These are phyloP conservation scores for Ploceus nigricollis DNA, from an alignment of 2,113 vertebrate species.

Conservation along the genomic window DNA sequence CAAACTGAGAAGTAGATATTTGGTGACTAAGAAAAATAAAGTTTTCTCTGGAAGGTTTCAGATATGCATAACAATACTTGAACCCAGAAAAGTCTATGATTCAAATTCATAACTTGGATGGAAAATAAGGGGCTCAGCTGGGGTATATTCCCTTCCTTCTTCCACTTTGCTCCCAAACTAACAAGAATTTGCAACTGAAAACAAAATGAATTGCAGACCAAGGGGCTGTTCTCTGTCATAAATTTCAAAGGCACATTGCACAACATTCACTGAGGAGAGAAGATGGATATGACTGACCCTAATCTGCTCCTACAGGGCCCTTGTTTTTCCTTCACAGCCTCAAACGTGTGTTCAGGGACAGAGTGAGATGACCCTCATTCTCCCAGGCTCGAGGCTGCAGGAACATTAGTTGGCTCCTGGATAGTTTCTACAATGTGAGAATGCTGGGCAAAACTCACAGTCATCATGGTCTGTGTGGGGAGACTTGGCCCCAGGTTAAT, in stretches of 20 bases:
- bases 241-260: not conserved
- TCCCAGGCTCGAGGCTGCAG: not conserved
- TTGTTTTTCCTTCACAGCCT: not conserved
- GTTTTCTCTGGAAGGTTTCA: not conserved
- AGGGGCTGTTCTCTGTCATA: not conserved
- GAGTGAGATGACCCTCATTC: not conserved
- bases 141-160: not conserved
- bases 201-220: not conserved
- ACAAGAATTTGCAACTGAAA: not conserved
- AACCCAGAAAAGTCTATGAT: not conserved
- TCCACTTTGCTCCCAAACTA: not conserved
- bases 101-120: not conserved
- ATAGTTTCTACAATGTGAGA: not conserved
- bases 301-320: not conserved
- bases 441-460: not conserved
- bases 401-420: not conserved
- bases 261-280: not conserved
- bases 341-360: not conserved
- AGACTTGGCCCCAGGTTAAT: not conserved
- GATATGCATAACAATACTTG: not conserved
- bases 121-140: not conserved
- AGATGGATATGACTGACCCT: not conserved
- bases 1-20: not conserved
- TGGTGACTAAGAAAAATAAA: not conserved
- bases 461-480: accelerated